A percentile compares a stretch with the other conserved stretches of the same genome.
Evolutionary conservation across 2,113 vertebrate species (phyloP).

Genomic region (Callithrix jacchus): DNA sequence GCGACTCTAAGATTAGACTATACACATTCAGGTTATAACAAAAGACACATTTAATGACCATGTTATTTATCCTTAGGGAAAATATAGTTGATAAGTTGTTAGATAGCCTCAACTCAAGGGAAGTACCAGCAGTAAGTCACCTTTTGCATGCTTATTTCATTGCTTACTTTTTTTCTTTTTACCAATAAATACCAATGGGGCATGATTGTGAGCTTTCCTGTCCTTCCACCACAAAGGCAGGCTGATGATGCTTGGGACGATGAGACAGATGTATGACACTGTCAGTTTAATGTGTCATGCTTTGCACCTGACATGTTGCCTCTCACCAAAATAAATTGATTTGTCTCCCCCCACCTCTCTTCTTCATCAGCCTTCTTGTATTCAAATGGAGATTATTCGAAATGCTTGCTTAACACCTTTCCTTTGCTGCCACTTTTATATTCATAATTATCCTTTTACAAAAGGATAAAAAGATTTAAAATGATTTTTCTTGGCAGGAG

Average conservation of each 20-base stretch:
- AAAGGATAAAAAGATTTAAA: slow-evolving; percentile 79
- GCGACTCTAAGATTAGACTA: slow-evolving; percentile 78
- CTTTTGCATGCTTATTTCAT: slow-evolving; percentile 63
- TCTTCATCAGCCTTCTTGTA: slow-evolving; percentile 54
- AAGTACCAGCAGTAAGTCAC: slow-evolving; percentile 65
- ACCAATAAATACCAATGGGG: neutral
- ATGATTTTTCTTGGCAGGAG: slow-evolving; percentile 82
- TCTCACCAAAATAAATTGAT: slow-evolving; percentile 50
- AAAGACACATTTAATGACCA: slow-evolving; percentile 82
- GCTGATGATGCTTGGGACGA: neutral
- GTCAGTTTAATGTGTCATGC: slow-evolving; percentile 53
- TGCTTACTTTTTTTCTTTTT: slow-evolving; percentile 51
- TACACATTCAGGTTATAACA: slow-evolving; percentile 78
- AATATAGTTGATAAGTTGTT: slow-evolving; percentile 73
- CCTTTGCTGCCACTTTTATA: slow-evolving; percentile 77
- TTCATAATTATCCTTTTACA: slow-evolving; percentile 81
- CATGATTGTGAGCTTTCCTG: slow-evolving; percentile 57
- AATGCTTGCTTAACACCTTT: slow-evolving; percentile 74
- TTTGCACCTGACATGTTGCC: slow-evolving; percentile 63
- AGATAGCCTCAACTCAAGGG: slow-evolving; percentile 61
- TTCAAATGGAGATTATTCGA: slow-evolving; percentile 64
- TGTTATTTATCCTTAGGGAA: slow-evolving; percentile 81
- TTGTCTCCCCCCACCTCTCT: slow-evolving; percentile 53
- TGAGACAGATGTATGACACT: neutral
- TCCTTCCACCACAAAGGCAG: slow-evolving; percentile 60